Conservation (phyloP, 2,797 vertebrate species). For the Anas georgica region DNA sequence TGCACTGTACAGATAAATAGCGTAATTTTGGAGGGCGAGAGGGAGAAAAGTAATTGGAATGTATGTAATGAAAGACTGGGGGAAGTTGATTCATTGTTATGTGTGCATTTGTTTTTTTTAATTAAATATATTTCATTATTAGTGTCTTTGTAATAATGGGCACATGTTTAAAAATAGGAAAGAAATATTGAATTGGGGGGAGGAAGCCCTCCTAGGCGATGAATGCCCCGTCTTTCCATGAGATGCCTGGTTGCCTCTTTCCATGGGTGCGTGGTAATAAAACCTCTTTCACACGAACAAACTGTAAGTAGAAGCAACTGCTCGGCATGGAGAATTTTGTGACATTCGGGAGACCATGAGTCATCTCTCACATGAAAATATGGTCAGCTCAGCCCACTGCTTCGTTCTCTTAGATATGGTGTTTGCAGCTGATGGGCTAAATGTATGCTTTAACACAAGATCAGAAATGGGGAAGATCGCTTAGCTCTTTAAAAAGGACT, state of each 20-base stretch:
- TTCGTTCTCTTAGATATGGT: slow-evolving; percentile 1
- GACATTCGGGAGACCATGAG: slow-evolving; percentile 15
- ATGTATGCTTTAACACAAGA: not conserved
- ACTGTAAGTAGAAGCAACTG: slow-evolving; percentile 39
- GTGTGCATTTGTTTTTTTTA: not conserved
- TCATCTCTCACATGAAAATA: slow-evolving; percentile 64
- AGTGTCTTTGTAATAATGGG: not conserved
- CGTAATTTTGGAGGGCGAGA: not conserved
- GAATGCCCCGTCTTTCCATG: not conserved
- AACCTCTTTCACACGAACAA: slow-evolving; percentile 34
- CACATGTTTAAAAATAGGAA: not conserved
- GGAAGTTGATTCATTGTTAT: slow-evolving; percentile 1
- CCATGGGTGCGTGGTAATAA: not conserved
- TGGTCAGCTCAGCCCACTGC: slow-evolving; percentile 36
- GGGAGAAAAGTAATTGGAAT: not conserved
- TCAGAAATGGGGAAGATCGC: not conserved
- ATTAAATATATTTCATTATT: slow-evolving; percentile 45
- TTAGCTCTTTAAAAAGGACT: not conserved
- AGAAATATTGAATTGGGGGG: not conserved
- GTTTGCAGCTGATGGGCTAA: not conserved
- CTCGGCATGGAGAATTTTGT: slow-evolving; percentile 43
- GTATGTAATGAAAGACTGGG: not conserved
- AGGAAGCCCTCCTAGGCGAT: not conserved
- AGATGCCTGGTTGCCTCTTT: not conserved
- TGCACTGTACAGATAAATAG: slow-evolving; percentile 59